Percentiles rank a stretch among this genome's conserved stretches.
Evolutionary conservation across 2,888 invertebrate genomes (phyloP).

Genomic region (Drosophila nigricruria): DNA sequence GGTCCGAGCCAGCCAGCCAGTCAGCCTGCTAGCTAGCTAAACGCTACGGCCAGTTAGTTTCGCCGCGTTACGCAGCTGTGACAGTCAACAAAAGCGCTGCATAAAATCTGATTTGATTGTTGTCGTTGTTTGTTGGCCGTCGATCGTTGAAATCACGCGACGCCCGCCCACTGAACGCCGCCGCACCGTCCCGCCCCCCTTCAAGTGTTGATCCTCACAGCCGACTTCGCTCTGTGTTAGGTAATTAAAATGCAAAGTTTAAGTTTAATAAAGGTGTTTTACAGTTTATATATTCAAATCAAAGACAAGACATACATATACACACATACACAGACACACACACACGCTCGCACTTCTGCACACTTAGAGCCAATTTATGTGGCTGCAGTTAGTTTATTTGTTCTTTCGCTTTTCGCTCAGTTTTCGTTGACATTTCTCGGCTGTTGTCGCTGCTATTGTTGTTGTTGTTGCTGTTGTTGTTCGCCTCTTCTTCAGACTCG

Average conservation of each 20-base stretch:
- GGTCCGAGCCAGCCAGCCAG: background rate
- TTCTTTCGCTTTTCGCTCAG: slow-evolving; percentile 49
- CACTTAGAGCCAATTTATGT: slow-evolving; percentile 47
- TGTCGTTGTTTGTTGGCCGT: slow-evolving; percentile 4
- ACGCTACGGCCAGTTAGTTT: slow-evolving; percentile 50
- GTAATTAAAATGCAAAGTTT: slow-evolving; percentile 66
- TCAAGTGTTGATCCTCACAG: slow-evolving; percentile 23
- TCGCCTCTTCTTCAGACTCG: slow-evolving; percentile 43
- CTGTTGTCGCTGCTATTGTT: slow-evolving; percentile 4
- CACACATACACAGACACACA: background rate
- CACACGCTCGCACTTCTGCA: slow-evolving; percentile 7
- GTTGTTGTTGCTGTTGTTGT: slow-evolving; percentile 8
- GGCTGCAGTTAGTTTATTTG: slow-evolving; percentile 49
- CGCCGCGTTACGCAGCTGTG: slow-evolving; percentile 52
- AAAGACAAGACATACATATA: slow-evolving; percentile 46
- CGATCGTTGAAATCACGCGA: slow-evolving; percentile 13
- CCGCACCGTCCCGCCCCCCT: background rate
- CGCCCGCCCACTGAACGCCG: slow-evolving; percentile 1
- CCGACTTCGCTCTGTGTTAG: slow-evolving; percentile 58
- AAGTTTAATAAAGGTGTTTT: slow-evolving; percentile 8
- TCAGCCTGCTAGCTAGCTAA: slow-evolving; percentile 20
- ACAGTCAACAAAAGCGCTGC: slow-evolving; percentile 29
- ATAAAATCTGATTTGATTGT: slow-evolving; percentile 18
- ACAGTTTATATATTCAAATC: slow-evolving; percentile 31
- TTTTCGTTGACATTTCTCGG: slow-evolving; percentile 62